Evolutionary conservation across 2,888 invertebrate genomes (phyloP).

Genomic region (Globia sparganii): DNA sequence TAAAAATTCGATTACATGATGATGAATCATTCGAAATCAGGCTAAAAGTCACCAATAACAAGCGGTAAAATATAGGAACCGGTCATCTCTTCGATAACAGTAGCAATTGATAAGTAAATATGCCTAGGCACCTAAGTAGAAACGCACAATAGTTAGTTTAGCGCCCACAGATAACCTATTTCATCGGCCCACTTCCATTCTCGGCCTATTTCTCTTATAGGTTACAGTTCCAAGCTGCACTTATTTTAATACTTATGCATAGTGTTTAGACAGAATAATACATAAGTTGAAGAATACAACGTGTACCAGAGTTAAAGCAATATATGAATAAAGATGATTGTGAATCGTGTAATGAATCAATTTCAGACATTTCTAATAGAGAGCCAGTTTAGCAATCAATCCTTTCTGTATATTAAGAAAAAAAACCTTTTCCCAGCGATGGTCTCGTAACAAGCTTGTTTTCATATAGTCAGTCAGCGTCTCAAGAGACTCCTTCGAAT

Average conservation of each 20-base stretch:
- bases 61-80: not conserved
- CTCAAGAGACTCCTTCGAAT: not conserved
- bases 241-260: not conserved
- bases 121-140: not conserved
- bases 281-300: not conserved
- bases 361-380: not conserved
- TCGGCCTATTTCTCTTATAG: slow-evolving; percentile 54
- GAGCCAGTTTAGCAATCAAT: not conserved
- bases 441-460: not conserved
- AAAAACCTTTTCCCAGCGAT: not conserved
- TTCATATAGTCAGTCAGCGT: not conserved
- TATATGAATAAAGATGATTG: not conserved
- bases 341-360: not conserved
- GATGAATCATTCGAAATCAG: slow-evolving; percentile 15
- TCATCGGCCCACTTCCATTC: slow-evolving; percentile 50
- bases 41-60: not conserved
- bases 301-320: not conserved
- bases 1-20: not conserved
- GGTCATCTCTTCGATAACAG: slow-evolving; percentile 5
- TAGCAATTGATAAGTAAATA: slow-evolving; percentile 14
- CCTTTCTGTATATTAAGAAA: not conserved
- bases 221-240: slow-evolving; percentile 24
- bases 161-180: slow-evolving; percentile 60
- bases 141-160: slow-evolving; percentile 26
- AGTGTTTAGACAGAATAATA: not conserved